Base-by-base conservation (phyloP, 2,797 vertebrate genomes). In the Micropoecilia bifurca region DNA sequence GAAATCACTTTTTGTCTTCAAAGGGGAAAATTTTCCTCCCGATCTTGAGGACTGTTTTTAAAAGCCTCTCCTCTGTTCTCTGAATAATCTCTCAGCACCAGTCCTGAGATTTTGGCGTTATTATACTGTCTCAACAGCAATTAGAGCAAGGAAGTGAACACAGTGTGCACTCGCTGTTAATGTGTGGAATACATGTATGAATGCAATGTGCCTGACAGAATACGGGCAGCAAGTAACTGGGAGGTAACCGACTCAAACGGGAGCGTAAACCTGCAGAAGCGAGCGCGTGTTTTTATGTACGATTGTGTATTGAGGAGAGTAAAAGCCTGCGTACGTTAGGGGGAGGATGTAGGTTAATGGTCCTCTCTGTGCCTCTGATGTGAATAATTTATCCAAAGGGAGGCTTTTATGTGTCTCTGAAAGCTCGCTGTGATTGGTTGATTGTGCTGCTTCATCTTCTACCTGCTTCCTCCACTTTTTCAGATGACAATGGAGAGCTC, bases 321-420 rank as follows among this genome's bases (percentile, higher is more conserved):
- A 28, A 48, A 71, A 77, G 71, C 30, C 16, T 72, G 74, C 77
- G 79, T 75, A 76, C 80, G 73, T 86, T 87, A 86, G 78, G 66
- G 66, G 77, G 77, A 85, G 82, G 84, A 94, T 95, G 82, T 93
- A 89, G 92, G 92, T 93, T 94, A 95, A 94, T 93, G 92, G 91
- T 80, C 77, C 78, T 83, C 81, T 91, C 85, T 81, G 81, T 85
- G 86, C 87, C 79, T 84, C 77, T 75, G 81, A 80, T 87, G 71
- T 95, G 80, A 95, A 95, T 95, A 91, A 95, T 95, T 95, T 80
- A 95, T 93, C 89, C 90, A 90, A 82, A 79, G 81, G 87, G 86
- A 90, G 74, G 89, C 86, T 91, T 93, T 92, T 86, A 87, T 85
- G 85, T 73, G 73, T 89, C 89, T 91, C 89, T 82, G 41, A 90